Base-by-base conservation (phyloP, 1,140 invertebrate genomes). In the Stegodyphus dumicola region DNA sequence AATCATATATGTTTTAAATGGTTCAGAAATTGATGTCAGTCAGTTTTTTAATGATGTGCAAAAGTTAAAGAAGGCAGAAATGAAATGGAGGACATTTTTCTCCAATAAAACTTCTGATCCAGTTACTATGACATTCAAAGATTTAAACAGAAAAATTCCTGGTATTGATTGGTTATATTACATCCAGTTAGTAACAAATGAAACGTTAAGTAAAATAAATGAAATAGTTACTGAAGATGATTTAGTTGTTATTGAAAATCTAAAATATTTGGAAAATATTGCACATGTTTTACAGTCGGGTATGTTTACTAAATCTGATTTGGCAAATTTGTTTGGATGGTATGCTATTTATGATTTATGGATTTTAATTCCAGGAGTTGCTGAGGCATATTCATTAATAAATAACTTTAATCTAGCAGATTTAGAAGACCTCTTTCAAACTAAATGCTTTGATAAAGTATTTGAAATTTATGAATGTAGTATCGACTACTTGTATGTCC, bases 271-370 rank as follows among this genome's bases (percentile, higher is more conserved):
- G 6, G 17, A 85, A 49, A 67, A 77, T 10, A 48, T 71, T 11
- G 60, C 60, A 33, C 6, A 17, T 51, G 17, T 54, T 69, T 48
- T 85, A 13, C 10, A 10, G 5, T 69, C 13, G 0, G 53, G 69
- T 6, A 76, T 64, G 54, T 77, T 85, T 64, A 49, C 73, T 4
- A 67, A 76, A 7, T 33, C 11, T 13, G 73, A 85, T 48, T 6
- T 85, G 13, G 81, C 81, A 48, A 85, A 85, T 60, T 54, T 85
- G 3, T 85, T 77, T 77, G 81, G 81, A 2, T 85, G 81, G 81
- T 64, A 69, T 85, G 73, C 49, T 77, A 7, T 85, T 9, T 33
- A 70, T 69, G 65, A 76, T 6, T 10, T 77, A 6, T 85, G 49
- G 33, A 13, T 56, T 64, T 49, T 77, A n/a, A 76, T 85, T 15